These are phyloP conservation scores for Lordiphosa mommai DNA, from an alignment of 1,140 invertebrate species.

Conservation along the genomic window DNA sequence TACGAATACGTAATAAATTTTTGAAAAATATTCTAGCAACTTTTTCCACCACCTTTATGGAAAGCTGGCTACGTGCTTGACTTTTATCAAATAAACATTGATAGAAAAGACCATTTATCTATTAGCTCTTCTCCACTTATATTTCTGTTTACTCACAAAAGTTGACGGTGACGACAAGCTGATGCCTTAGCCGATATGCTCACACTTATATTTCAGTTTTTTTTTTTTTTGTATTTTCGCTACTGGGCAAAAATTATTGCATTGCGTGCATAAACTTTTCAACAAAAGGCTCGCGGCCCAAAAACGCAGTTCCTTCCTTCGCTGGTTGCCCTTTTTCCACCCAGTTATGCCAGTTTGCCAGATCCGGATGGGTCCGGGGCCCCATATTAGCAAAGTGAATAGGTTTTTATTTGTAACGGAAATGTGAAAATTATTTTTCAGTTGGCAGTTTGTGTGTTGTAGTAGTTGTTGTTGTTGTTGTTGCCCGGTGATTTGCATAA, in stretches of 20 bases:
- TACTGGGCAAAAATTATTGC: conserved; percentile 55
- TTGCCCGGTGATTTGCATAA: conserved; percentile 53
- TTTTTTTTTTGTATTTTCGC: conserved; percentile 8
- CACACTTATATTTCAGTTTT: neutral
- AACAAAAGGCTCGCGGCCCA: conserved; percentile 35
- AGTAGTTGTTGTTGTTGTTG: conserved; percentile 2
- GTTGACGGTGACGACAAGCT: no score
- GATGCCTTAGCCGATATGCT: neutral
- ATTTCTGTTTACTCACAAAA: no score
- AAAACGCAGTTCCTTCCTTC: conserved; percentile 42
- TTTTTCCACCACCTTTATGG: no score
- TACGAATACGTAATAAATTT: no score
- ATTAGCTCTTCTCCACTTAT: no score
- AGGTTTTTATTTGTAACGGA: conserved; percentile 76
- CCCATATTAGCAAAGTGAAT: conserved; percentile 75
- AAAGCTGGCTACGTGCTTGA: no score
- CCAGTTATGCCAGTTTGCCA: neutral
- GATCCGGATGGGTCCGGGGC: conserved; percentile 54
- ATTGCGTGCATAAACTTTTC: conserved; percentile 67
- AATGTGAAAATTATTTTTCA: conserved; percentile 72
- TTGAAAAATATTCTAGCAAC: no score
- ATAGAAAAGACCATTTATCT: no score
- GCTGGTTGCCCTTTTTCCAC: neutral
- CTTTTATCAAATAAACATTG: no score
- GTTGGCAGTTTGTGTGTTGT: conserved; percentile 48